Evolutionary conservation across 64 coral and sea anemone species (phyloP).

Genomic region (Montipora capricornis): DNA sequence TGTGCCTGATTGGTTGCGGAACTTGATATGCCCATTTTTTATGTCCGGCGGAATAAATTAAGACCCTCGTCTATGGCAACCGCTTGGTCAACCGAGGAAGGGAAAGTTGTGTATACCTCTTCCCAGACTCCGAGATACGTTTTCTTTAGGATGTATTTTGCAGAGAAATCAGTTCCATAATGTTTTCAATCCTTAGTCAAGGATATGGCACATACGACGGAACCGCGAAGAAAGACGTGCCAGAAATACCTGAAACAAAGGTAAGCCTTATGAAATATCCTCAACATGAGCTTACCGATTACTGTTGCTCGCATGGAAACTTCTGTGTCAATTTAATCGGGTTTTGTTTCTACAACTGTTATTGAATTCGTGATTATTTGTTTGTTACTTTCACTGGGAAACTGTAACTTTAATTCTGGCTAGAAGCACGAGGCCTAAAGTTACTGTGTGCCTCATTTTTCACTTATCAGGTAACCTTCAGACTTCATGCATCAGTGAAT

Average conservation of each 20-base stretch:
- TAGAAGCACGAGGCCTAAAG: not conserved
- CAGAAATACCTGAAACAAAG: slow-evolving; percentile 27
- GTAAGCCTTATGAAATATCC: not conserved
- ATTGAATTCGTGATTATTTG: not conserved
- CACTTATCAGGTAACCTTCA: not conserved
- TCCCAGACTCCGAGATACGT: not conserved
- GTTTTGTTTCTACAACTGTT: not conserved
- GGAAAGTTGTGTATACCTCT: not conserved
- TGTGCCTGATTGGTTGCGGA: slow-evolving; percentile 1
- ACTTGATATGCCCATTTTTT: not conserved
- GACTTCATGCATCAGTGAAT: not conserved
- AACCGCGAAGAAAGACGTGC: slow-evolving; percentile 62
- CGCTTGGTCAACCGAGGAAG: slow-evolving; percentile 23
- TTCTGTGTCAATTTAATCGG: not conserved
- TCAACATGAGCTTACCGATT: not conserved
- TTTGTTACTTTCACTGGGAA: not conserved
- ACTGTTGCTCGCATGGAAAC: not conserved
- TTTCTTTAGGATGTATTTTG: not conserved
- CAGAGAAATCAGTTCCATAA: not conserved
- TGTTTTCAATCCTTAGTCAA: slow-evolving; percentile 67
- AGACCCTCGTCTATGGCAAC: slow-evolving; percentile 28
- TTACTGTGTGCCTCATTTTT: not conserved
- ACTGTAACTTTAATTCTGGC: not conserved
- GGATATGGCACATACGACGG: slow-evolving; percentile 76
- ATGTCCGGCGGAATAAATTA: slow-evolving; percentile 37